Evolutionary conservation across 1,140 invertebrate genomes (phyloP).

Genomic region (Nymphalis io): DNA sequence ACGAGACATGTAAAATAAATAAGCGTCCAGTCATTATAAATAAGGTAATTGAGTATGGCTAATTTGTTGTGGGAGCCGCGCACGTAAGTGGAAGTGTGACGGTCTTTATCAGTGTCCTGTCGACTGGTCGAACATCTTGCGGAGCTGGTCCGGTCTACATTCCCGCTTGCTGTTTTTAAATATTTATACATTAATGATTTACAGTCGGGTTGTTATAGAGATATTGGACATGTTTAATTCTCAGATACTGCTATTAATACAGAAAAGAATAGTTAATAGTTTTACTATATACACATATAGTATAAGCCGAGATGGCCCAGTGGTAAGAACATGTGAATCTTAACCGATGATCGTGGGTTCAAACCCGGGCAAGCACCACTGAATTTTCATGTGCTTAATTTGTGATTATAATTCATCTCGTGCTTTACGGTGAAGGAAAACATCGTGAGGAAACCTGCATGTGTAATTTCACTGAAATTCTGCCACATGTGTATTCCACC

Average conservation of each 20-base stretch:
- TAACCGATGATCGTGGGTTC: too few species aligned
- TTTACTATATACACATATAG: too few species aligned
- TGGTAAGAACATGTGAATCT: too few species aligned
- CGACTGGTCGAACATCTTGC: constrained; percentile 58
- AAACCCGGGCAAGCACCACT: too few species aligned
- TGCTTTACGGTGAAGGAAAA: too few species aligned
- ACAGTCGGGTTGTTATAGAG: constrained; percentile 25
- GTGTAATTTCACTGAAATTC: too few species aligned
- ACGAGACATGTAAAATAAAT: constrained; percentile 7
- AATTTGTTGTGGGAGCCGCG: constrained; percentile 36
- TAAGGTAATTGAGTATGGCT: constrained; percentile 38
- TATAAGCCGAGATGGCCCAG: too few species aligned
- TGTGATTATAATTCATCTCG: too few species aligned
- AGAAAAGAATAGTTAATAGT: background rate
- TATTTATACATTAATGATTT: constrained; percentile 36
- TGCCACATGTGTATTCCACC: too few species aligned
- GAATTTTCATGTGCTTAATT: too few species aligned
- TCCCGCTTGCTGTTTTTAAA: constrained; percentile 31
- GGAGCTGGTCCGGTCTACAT: constrained; percentile 43
- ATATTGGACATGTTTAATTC: constrained; percentile 8
- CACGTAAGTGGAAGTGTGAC: constrained; percentile 39
- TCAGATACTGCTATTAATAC: constrained; percentile 2
- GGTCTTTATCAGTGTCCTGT: constrained; percentile 45
- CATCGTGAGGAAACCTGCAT: too few species aligned
- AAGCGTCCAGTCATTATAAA: constrained; percentile 24